Conservation (phyloP, 2,797 vertebrate species). For the Pipistrellus kuhlii region DNA sequence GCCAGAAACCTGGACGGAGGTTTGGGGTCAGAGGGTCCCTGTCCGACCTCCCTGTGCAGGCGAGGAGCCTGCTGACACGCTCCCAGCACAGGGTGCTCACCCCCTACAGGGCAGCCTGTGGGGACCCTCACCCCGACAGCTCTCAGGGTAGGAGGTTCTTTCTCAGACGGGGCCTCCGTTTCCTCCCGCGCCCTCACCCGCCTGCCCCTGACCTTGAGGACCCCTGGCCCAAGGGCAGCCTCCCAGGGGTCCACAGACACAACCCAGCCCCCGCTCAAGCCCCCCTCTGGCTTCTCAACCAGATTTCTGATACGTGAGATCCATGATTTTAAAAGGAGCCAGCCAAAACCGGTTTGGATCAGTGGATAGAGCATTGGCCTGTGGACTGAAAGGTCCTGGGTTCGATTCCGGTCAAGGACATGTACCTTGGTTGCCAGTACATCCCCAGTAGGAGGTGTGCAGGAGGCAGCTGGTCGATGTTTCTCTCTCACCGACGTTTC, state of each 20-base stretch:
- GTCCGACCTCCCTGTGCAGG: too few species aligned
- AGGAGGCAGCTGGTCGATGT: too few species aligned
- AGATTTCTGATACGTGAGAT: neutral
- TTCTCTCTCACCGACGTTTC: too few species aligned
- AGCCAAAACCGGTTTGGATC: too few species aligned
- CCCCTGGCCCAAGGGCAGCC: neutral
- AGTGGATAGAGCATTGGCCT: too few species aligned
- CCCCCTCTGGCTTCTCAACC: neutral
- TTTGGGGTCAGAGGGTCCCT: neutral
- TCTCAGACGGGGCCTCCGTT: neutral
- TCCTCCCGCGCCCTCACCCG: fast-evolving
- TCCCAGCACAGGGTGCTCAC: fast-evolving
- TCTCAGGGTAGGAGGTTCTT: neutral
- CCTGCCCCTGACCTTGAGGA: neutral
- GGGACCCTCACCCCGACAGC: neutral
- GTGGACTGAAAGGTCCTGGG: too few species aligned
- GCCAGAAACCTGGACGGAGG: neutral
- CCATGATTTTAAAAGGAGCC: too few species aligned
- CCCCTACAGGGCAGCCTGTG: neutral
- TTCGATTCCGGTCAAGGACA: too few species aligned
- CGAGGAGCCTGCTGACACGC: neutral
- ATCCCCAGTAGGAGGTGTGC: too few species aligned
- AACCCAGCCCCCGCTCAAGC: neutral
- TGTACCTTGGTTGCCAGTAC: too few species aligned
- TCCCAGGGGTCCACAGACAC: neutral